Evolutionary conservation across 2,888 invertebrate species (phyloP), one percentile per base, ranked within the genome.

Genomic region (Salpingus planirostris): DNA sequence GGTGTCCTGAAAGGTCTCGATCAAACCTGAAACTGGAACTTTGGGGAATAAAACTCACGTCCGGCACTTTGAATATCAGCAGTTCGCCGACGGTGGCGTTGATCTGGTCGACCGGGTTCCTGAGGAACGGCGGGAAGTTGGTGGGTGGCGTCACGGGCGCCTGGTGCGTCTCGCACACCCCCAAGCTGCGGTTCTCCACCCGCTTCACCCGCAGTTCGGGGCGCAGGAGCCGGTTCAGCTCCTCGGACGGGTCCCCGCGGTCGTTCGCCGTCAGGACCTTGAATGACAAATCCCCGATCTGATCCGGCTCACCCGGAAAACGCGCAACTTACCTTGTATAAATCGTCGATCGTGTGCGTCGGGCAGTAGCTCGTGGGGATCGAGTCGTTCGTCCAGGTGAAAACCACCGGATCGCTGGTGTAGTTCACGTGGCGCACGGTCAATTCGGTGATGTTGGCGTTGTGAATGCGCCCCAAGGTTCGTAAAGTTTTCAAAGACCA

Each of bases 381-480:
- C 4, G 86, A 83, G 46, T 88, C 89, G 55, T 93, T 93, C 11
- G 88, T 82, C 87, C 87, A 89, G 15, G 77, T 80, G 58, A 76
- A 86, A 48, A 76, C 76, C 46, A 70, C 77, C 53, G 73, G 71
- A 53, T 73, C 76, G 15, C 65, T 70, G 27, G 64, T 65, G 33
- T 73, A 68, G 21, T 79, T 77, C 12, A 78, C 72, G 21, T 73
- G 71, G 27, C 81, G 67, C 1, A 88, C 82, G 0, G 80, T 80
- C 41, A 89, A 73, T 34, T 80, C 75, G 13, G 74, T 73, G 58
- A 63, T 56, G 43, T 65, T 74, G 0, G 71, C 72, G 18, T 76
- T 68, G 61, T 76, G 78, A 2, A 80, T 63, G 31, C 55, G 59
- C 0, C 70, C 68, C 15, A 78, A 49, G 38, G 72, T 73, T 43